A percentile compares a stretch with the other conserved stretches of the same genome.
Conservation (phyloP, 2,888 invertebrate genomes). For the Patella caerulea region DNA sequence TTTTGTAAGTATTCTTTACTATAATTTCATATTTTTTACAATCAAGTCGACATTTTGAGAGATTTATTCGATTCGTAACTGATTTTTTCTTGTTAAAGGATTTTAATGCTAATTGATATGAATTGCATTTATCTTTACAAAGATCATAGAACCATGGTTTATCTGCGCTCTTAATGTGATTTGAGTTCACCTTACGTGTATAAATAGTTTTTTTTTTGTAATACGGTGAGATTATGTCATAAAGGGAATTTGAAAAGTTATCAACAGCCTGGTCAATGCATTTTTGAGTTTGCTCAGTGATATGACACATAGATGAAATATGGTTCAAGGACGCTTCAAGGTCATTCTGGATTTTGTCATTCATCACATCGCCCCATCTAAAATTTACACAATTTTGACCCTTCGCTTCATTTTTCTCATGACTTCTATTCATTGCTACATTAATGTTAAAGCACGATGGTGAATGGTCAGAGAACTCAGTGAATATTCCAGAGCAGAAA, state of each 20-base stretch:
- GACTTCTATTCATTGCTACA: neutral
- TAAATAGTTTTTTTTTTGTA: neutral
- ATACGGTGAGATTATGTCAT: neutral
- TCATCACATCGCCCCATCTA: neutral
- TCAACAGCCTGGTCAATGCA: neutral
- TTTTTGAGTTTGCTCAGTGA: neutral
- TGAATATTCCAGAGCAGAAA: slow-evolving; percentile 3
- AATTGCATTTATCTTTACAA: neutral
- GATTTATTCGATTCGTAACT: neutral
- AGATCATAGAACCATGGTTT: neutral
- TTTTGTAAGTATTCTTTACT: neutral
- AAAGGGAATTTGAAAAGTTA: neutral
- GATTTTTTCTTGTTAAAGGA: neutral
- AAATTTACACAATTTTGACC: neutral
- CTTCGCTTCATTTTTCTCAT: neutral
- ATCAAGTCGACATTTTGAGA: neutral
- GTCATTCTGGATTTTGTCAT: neutral
- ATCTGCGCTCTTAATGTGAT: neutral
- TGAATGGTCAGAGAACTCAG: neutral
- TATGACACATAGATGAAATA: neutral
- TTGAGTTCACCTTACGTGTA: neutral
- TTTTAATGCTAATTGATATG: neutral
- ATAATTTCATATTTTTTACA: neutral
- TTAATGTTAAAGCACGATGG: neutral
- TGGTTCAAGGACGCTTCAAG: neutral